Conservation (phyloP, 2,888 invertebrate genomes). For the Agriopis marginaria region DNA sequence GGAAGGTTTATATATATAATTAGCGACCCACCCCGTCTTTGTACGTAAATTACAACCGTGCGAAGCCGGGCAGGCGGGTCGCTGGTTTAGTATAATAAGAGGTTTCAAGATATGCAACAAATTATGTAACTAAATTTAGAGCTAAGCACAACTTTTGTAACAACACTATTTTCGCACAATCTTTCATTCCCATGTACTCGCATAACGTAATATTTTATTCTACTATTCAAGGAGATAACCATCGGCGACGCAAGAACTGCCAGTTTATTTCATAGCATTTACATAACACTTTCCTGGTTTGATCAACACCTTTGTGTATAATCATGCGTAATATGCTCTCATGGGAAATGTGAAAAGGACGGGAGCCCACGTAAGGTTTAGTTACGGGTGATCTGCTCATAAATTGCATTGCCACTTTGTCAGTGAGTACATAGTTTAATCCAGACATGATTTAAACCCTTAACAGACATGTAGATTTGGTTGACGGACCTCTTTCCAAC, state of each 20-base stretch:
- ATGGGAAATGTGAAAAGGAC: slow-evolving; percentile 38
- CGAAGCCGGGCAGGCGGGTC: no score
- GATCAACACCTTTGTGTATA: slow-evolving; percentile 37
- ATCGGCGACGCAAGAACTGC: slow-evolving; percentile 25
- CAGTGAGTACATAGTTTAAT: no score
- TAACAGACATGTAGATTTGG: no score
- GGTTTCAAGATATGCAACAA: not conserved
- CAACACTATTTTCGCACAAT: slow-evolving; percentile 17
- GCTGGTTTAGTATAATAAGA: no score
- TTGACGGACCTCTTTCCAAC: no score
- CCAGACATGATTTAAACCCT: no score
- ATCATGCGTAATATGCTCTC: slow-evolving; percentile 40
- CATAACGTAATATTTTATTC: slow-evolving; percentile 18
- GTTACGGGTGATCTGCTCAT: not conserved
- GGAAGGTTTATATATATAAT: no score
- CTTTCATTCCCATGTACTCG: slow-evolving; percentile 19
- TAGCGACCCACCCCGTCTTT: no score
- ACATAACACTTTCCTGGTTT: slow-evolving; percentile 37
- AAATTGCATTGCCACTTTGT: no score
- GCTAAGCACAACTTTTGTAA: slow-evolving; percentile 11
- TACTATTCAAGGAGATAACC: slow-evolving; percentile 19
- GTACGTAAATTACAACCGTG: no score
- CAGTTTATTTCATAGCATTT: slow-evolving; percentile 33
- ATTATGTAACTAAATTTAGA: slow-evolving; percentile 7
- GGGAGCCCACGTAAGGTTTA: slow-evolving; percentile 2